Conservation (phyloP, 1,140 invertebrate genomes). For the Hormaphis cornu region DNA sequence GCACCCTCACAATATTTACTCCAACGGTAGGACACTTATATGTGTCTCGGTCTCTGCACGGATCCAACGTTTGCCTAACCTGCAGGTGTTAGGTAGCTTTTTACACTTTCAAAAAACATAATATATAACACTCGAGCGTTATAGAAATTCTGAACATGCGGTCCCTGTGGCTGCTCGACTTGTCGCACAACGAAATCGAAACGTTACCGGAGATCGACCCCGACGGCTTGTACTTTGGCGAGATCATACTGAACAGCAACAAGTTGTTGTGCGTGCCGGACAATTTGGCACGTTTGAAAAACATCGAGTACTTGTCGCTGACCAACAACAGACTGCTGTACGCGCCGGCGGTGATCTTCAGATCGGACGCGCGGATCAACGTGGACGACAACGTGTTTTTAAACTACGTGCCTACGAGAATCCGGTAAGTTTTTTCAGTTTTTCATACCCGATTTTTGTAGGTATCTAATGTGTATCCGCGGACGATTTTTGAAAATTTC, state of each 20-base stretch:
- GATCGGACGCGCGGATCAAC: background rate
- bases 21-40: too few relatives aligned
- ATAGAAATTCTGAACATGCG: slow-evolving; percentile 5
- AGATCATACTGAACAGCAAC: background rate
- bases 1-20: too few relatives aligned
- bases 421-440: background rate
- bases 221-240: slow-evolving; percentile 5
- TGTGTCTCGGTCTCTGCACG: too few relatives aligned
- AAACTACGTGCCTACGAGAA: background rate
- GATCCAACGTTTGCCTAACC: too few relatives aligned
- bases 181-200: slow-evolving; percentile 2
- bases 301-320: slow-evolving; percentile 4
- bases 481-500: too few relatives aligned
- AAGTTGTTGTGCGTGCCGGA: slow-evolving; percentile 5
- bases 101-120: too few relatives aligned
- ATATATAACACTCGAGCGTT: too few relatives aligned
- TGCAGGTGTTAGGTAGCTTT: too few relatives aligned
- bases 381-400: slow-evolving; percentile 12
- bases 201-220: background rate
- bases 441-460: background rate
- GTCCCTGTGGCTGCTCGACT: slow-evolving; percentile 4
- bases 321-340: background rate
- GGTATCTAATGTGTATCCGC: too few relatives aligned
- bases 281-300: slow-evolving; percentile 1
- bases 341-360: background rate